phyloP scores from a whole-genome alignment of 2,888 invertebrate species.

The Punctoribates punctum region DNA sequence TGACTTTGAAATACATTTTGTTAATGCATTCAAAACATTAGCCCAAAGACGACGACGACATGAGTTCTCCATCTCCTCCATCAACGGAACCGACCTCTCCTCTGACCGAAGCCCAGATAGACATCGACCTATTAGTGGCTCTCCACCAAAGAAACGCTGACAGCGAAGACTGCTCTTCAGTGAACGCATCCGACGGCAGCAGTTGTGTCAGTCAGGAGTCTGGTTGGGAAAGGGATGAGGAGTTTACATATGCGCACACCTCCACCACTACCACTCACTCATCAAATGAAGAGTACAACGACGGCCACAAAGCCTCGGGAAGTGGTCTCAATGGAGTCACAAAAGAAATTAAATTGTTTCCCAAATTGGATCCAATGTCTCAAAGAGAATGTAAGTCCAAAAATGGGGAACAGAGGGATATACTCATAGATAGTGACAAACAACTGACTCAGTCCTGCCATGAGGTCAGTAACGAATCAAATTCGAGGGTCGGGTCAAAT shows the following conservation, averaged over 20 bases:
- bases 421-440: no score
- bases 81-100: conserved; percentile 9
- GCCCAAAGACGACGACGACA: no score
- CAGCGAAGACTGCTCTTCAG: conserved; percentile 6
- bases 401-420: no score
- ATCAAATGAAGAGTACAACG: neutral
- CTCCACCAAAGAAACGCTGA: neutral
- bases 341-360: neutral
- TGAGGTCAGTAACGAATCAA: neutral
- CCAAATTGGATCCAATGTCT: neutral
- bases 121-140: conserved; percentile 8
- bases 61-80: neutral
- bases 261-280: no score
- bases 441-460: neutral
- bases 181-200: conserved; percentile 10
- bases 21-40: no score
- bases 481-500: neutral
- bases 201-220: conserved; percentile 28
- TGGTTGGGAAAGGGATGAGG: conserved; percentile 37
- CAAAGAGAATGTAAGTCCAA: neutral
- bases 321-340: neutral
- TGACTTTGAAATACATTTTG: neutral
- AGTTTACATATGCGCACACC: conserved; percentile 20
- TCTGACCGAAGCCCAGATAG: neutral
- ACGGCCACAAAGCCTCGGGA: neutral